Percentiles rank a stretch among this genome's conserved stretches.
Conservation (phyloP, 2,113 vertebrate genomes). For the Parotia lawesii region DNA sequence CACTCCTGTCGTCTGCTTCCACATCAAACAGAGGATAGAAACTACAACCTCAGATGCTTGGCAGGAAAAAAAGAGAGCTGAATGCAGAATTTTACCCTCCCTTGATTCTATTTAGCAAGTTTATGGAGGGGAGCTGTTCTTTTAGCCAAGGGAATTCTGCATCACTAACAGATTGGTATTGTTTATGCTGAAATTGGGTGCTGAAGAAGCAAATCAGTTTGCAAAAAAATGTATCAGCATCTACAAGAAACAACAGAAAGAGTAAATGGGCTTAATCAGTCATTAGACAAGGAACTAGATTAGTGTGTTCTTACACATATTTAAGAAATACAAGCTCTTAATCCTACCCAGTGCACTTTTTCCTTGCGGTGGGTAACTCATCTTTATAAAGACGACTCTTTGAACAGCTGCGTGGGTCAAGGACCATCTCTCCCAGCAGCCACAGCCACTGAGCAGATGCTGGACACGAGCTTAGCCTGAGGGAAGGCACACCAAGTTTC, state of each 20-base stretch:
- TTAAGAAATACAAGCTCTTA: constrained; percentile 11
- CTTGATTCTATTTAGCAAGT: neutral
- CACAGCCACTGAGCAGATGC: neutral
- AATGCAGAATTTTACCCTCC: neutral
- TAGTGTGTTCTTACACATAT: neutral
- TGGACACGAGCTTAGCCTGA: neutral
- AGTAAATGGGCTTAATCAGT: constrained; percentile 43
- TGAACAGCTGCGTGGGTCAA: neutral
- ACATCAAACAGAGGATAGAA: neutral
- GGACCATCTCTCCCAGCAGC: neutral
- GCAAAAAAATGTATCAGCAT: constrained; percentile 10
- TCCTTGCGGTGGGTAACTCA: neutral
- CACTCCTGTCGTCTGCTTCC: neutral
- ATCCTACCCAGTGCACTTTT: neutral
- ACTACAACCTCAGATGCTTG: neutral
- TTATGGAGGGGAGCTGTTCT: neutral
- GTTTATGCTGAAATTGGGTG: constrained; percentile 5
- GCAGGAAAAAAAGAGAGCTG: neutral
- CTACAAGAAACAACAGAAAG: constrained; percentile 6
- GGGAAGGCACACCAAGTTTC: neutral
- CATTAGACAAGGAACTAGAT: constrained; percentile 29
- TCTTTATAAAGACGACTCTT: neutral
- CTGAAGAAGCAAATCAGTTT: constrained; percentile 33
- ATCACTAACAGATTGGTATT: constrained; percentile 5
- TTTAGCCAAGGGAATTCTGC: constrained; percentile 17